These are phyloP conservation scores for Cancer borealis DNA, from an alignment of 2,888 invertebrate species.

Conservation along the genomic window DNA sequence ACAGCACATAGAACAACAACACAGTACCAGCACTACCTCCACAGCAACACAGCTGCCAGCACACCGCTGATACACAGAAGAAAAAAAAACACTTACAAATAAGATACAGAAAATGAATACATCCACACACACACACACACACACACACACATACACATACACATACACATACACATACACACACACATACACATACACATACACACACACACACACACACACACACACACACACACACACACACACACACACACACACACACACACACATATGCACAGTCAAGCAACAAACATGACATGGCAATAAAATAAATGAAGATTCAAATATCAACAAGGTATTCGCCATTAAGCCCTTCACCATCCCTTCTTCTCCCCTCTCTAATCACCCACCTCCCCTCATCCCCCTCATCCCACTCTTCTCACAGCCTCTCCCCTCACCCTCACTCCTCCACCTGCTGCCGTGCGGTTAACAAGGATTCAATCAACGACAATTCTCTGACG, in stretches of 20 bases:
- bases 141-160: not conserved
- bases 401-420: not conserved
- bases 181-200: not conserved
- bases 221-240: not conserved
- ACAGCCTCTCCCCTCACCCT: not conserved
- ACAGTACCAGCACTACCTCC: not conserved
- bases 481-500: constrained; percentile 30
- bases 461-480: constrained; percentile 36
- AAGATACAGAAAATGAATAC: too few relatives aligned
- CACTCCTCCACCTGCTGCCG: not conserved
- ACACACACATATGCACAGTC: not conserved
- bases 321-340: not conserved
- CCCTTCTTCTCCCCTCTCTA: not conserved
- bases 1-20: not conserved
- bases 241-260: not conserved
- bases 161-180: not conserved
- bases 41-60: not conserved
- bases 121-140: not conserved
- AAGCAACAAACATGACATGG: not conserved
- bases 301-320: constrained; percentile 3
- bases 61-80: not conserved
- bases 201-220: not conserved
- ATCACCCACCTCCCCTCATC: not conserved
- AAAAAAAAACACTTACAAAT: not conserved
- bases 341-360: not conserved